phyloP scores from a whole-genome alignment of 2,888 invertebrate species.

The Diploptera punctata region DNA sequence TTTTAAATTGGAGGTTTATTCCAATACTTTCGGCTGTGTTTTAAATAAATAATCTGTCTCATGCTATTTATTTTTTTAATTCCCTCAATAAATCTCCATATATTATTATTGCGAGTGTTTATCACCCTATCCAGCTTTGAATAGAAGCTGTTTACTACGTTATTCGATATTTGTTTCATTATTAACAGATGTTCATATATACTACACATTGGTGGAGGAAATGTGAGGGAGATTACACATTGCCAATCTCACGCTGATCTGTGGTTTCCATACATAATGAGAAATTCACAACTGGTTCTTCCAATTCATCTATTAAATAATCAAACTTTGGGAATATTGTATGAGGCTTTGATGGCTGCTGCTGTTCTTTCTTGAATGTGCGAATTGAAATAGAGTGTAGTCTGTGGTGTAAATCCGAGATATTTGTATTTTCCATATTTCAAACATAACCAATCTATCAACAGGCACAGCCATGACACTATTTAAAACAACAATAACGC shows the following conservation, averaged over 20 bases:
- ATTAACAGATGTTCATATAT: background rate
- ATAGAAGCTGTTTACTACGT: background rate
- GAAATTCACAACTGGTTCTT: background rate
- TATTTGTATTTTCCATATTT: no score
- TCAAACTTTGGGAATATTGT: no score
- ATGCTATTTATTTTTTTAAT: background rate
- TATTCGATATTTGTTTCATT: background rate
- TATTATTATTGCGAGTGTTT: background rate
- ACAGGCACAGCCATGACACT: no score
- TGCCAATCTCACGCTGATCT: background rate
- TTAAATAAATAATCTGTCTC: background rate
- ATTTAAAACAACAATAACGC: no score
- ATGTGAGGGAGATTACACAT: background rate
- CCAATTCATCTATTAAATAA: background rate
- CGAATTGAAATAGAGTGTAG: no score
- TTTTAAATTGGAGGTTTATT: background rate
- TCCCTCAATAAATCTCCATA: background rate
- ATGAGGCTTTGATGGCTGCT: no score
- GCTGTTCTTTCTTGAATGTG: no score
- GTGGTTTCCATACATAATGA: background rate
- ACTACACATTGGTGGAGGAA: background rate
- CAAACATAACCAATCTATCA: no score
- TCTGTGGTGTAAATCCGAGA: no score
- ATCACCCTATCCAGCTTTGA: background rate
- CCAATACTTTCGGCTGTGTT: background rate